Percentiles rank a stretch among this genome's conserved stretches.
These are phyloP conservation scores for Hirtodrosophila duncani DNA, from an alignment of 2,888 invertebrate genomes.

Conservation along the genomic window DNA sequence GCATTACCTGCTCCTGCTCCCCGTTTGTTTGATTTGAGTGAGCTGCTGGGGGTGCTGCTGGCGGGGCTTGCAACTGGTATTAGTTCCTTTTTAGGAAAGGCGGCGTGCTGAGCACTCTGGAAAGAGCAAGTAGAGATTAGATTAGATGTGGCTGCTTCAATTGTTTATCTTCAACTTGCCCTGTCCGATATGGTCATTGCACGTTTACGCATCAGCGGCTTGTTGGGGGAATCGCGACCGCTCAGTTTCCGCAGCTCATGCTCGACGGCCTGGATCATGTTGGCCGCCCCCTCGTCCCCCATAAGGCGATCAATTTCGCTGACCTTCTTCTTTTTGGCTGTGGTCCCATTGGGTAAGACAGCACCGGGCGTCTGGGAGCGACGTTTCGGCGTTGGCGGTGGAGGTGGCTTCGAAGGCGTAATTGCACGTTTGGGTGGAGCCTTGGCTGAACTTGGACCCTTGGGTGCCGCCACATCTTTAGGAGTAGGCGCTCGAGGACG, in stretches of 20 bases:
- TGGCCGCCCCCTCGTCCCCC: slow-evolving; percentile 92
- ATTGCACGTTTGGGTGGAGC: slow-evolving; percentile 29
- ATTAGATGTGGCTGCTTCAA: too few species aligned
- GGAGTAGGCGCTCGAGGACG: too few species aligned
- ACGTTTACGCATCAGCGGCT: slow-evolving; percentile 73
- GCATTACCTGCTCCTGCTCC: background rate
- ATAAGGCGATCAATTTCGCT: slow-evolving; percentile 87
- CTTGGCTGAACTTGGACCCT: slow-evolving; percentile 51
- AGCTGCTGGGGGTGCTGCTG: background rate
- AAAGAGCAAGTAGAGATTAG: too few species aligned
- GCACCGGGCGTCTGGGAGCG: slow-evolving; percentile 67
- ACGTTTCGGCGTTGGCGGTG: slow-evolving; percentile 46
- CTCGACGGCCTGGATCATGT: slow-evolving; percentile 89
- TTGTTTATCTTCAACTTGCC: slow-evolving; percentile 34
- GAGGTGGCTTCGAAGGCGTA: slow-evolving; percentile 29
- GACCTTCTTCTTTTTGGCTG: slow-evolving; percentile 80
- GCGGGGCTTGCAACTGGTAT: too few species aligned
- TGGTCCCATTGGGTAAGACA: slow-evolving; percentile 44
- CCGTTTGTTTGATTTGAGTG: slow-evolving; percentile 36
- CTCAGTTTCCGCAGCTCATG: slow-evolving; percentile 68
- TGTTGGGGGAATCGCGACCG: slow-evolving; percentile 54
- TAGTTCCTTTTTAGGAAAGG: slow-evolving; percentile 44
- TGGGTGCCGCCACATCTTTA: slow-evolving; percentile 33
- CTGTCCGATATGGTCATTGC: slow-evolving; percentile 64
- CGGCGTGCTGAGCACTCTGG: slow-evolving; percentile 10